phyloP scores from a whole-genome alignment of 2,113 vertebrate genomes.

The Tragelaphus scriptus region DNA sequence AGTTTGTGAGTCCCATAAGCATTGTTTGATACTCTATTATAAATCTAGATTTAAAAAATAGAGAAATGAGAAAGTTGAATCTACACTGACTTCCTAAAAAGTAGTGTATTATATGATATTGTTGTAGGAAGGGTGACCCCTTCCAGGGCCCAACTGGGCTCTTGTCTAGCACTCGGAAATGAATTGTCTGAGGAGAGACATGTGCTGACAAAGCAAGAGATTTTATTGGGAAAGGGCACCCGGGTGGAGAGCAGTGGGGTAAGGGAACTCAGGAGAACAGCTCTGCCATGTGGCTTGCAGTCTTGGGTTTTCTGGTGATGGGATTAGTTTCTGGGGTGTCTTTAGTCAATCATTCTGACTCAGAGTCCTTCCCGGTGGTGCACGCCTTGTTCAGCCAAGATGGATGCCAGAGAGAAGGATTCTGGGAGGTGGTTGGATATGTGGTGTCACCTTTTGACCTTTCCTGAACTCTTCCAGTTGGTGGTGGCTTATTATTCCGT shows the following conservation, averaged over 20 bases:
- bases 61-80: neutral
- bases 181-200: neutral
- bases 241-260: neutral
- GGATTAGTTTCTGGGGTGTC: neutral
- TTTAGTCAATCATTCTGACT: neutral
- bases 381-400: neutral
- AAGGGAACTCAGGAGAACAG: neutral
- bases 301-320: neutral
- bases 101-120: neutral
- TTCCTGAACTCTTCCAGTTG: neutral
- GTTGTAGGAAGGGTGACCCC: neutral
- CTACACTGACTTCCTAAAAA: neutral
- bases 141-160: neutral
- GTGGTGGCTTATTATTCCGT: neutral
- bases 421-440: neutral
- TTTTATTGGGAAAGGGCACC: neutral
- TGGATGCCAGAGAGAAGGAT: neutral
- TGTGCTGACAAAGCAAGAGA: neutral
- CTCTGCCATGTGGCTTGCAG: rapidly evolving
- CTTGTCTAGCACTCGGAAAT: neutral
- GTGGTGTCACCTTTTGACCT: neutral
- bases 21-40: neutral
- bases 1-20: neutral
- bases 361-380: neutral
- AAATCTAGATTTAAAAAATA: neutral